Evolutionary conservation across 2,888 invertebrate genomes (phyloP), one percentile per base, ranked within the genome.

Genomic region (Odontocolon sp.): DNA sequence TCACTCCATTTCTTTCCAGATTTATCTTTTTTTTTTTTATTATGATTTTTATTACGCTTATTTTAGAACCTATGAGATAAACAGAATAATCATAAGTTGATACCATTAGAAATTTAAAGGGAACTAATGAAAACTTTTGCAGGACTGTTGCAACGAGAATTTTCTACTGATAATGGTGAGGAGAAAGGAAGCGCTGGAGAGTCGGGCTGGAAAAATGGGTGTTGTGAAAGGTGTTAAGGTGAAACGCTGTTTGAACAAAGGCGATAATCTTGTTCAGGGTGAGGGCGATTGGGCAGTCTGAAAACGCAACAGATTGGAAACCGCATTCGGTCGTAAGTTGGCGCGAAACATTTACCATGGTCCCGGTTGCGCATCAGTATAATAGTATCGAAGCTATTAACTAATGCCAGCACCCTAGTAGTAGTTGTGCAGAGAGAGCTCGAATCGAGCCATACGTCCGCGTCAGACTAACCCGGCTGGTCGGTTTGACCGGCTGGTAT

Each of bases 301-400:
- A 88, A 90, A 90, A 89, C 84, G 86, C 85, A 88, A 90, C 90
- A 90, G 90, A 90, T 90, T 90, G 90, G 90, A 90, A 90, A 90
- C 90, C 90, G 87, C 90, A 88, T 86, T 88, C 82, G 86, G 85
- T 85, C 83, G 85, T 82, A 52, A 63, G 63, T 63, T 70, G 57
- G 75, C 74, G 85, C 81, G 86, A 82, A 82, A 84, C 84, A 86
- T 88, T 88, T 87, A 84, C 84, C 67, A 38, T 45, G 57, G 83
- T 85, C 80, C 84, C 84, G 82, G 74, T 83, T 69, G 82, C 82
- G 81, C 83, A 69, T 78, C 68, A 18, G 61, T 67, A 63, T 77
- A 77, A 79, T 64, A 79, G 72, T 81, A 66, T 83, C 79, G 81
- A 74, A 75, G 85, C 89, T 89, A 90, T 90, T 90, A 90, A 90